Evolutionary conservation across 2,797 vertebrate species (phyloP), one percentile per base, ranked within the genome.

Genomic region (Acanthurus tractus): DNA sequence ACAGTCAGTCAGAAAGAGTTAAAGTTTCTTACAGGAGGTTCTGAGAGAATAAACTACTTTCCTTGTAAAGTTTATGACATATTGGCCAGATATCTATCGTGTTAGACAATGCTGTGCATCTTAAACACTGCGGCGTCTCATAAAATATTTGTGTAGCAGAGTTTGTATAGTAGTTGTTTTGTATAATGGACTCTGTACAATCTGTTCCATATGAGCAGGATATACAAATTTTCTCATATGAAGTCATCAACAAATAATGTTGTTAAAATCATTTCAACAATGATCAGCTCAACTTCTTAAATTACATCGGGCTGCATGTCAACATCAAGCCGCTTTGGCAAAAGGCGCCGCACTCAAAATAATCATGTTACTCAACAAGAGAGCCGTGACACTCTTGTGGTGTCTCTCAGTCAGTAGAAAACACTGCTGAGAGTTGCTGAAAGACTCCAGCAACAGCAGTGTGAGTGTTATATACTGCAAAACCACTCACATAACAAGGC

Each of bases 341-440:
- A 40, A 48, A 2, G 56, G 73, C 34, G 40, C 2, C 3, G 22
- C 55, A 48, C 53, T 29, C 13, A 15, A 38, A 70, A 40, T 42
- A 59, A 53, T 22, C 15, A 34, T 57, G 12, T 45, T 29, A 42
- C 29, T 57, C 50, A 3, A 7, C 23, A 20, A 17, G 46, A 59
- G 75, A 70, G 55, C 44, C 2, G 20, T 17, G 56, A 66, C 59
- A 66, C 23, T 76, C 22, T 8, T 56, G 12, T 55, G 68, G 64
- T 66, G 40, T 78, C 57, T 59, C 53, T 66, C n/a, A 56, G 58
- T 66, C 40, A 22, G 56, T 8, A 25, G 36, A 52, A 63, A 77
- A 55, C 62, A 53, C 6, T 13, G 36, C 48, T 63, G 29, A 53
- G 58, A 70, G 36, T 42, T 5, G 13, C 13, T 0, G 3, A 25